Percentiles rank a stretch among this genome's conserved stretches.
Evolutionary conservation across 2,797 vertebrate genomes (phyloP).

Genomic region (Pseudochirops cupreus): DNA sequence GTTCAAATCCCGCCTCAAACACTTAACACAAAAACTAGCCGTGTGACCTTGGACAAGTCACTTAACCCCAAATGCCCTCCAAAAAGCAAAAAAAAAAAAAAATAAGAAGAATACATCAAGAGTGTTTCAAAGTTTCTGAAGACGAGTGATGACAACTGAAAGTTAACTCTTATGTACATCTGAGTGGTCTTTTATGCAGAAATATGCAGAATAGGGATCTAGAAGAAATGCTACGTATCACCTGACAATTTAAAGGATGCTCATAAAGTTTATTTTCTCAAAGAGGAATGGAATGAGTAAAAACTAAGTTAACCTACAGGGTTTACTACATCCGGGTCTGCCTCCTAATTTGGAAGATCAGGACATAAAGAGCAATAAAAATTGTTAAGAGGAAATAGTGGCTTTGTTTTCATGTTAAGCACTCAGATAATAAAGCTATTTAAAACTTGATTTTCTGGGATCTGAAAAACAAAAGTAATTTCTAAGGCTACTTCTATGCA

Average conservation of each 20-base stretch:
- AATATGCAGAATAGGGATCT: conserved; percentile 32
- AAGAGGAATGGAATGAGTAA: conserved; percentile 35
- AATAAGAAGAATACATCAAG: not conserved
- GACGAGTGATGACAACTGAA: conserved; percentile 42
- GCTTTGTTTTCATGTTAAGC: conserved; percentile 56
- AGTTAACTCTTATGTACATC: conserved; percentile 18
- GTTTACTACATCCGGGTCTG: conserved; percentile 33
- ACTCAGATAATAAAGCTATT: conserved; percentile 24
- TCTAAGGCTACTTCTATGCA: conserved; percentile 25
- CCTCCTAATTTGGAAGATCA: conserved; percentile 52
- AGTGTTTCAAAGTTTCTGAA: not conserved
- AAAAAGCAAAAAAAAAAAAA: too few relatives aligned
- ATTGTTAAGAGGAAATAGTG: conserved; percentile 43
- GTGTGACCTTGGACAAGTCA: too few relatives aligned
- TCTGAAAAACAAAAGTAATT: conserved; percentile 25
- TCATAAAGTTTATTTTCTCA: conserved; percentile 49
- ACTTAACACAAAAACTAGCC: too few relatives aligned
- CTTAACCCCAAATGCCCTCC: too few relatives aligned
- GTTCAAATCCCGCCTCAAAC: too few relatives aligned
- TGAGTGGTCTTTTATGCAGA: conserved; percentile 28
- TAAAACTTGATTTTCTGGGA: not conserved
- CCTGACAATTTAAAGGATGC: conserved; percentile 40
- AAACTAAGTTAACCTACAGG: not conserved
- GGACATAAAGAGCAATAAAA: conserved; percentile 45
- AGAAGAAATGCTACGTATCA: conserved; percentile 36